A percentile compares a stretch with the other conserved stretches of the same genome.
These are phyloP conservation scores for Lasioglossum morio DNA, from an alignment of 2,888 invertebrate genomes.

Conservation along the genomic window DNA sequence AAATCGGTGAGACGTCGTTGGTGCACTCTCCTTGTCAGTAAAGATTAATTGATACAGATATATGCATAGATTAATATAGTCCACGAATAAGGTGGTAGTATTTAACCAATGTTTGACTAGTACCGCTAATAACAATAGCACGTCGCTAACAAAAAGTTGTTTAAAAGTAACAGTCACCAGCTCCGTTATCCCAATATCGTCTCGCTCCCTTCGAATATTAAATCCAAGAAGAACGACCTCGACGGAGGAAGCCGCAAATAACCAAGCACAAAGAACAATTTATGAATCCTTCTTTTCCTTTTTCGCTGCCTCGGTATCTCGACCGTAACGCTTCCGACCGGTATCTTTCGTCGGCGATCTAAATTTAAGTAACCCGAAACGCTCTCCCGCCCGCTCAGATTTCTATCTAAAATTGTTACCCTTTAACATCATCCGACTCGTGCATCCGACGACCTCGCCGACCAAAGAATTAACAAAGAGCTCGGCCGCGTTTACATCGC, in stretches of 20 bases:
- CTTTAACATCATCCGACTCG: conserved; percentile 25
- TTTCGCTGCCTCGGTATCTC: conserved; percentile 1
- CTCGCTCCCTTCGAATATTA: not conserved
- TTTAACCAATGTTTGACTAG: not conserved
- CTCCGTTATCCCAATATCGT: not conserved
- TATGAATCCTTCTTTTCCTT: conserved; percentile 26
- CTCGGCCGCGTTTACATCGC: not conserved
- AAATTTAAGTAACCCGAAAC: conserved; percentile 47
- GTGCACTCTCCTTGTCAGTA: too few relatives aligned
- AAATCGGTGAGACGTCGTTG: too few relatives aligned
- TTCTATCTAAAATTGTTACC: conserved; percentile 47
- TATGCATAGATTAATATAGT: not conserved
- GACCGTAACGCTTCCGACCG: conserved; percentile 2
- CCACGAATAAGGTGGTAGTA: not conserved
- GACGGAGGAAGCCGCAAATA: not conserved
- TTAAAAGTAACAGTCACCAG: not conserved
- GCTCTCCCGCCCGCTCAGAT: conserved; percentile 17
- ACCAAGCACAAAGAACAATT: conserved; percentile 10
- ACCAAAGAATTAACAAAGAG: conserved; percentile 25
- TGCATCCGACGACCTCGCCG: not conserved
- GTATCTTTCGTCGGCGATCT: conserved; percentile 36
- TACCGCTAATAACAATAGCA: not conserved
- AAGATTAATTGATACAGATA: too few relatives aligned
- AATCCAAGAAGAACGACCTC: not conserved
- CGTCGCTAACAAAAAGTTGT: not conserved